Conservation (phyloP, 2,113 vertebrate genomes). For the Grammomys surdaster region DNA sequence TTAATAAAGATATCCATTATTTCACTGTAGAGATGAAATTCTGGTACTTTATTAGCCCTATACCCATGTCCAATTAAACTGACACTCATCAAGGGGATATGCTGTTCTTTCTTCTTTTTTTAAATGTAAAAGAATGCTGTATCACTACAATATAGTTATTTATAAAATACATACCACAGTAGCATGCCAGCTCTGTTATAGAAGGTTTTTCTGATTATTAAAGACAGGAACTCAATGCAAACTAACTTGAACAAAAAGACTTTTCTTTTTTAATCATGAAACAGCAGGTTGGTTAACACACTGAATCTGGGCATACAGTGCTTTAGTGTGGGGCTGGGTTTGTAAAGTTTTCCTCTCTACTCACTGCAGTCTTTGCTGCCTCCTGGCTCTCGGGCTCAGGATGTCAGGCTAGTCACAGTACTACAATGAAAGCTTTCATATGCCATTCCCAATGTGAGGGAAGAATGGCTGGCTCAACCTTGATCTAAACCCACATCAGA, state of each 20-base stretch:
- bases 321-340: neutral
- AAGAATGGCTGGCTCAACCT: neutral
- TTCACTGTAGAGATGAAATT: neutral
- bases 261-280: neutral
- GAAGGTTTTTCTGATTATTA: slow-evolving; percentile 16
- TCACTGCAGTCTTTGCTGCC: neutral
- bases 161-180: neutral
- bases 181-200: neutral
- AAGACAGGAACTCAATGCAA: neutral
- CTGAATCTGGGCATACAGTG: neutral
- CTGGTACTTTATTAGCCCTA: neutral
- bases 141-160: neutral
- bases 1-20: neutral
- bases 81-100: neutral
- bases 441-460: neutral
- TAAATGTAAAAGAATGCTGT: neutral
- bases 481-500: neutral
- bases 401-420: neutral
- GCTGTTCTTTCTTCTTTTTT: neutral
- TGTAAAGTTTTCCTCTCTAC: neutral
- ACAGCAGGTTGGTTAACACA: neutral
- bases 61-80: neutral
- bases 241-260: slow-evolving; percentile 8
- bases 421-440: neutral
- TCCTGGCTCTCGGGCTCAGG: neutral